Conservation (phyloP, 2,797 vertebrate genomes). For the Darevskia mixta region DNA sequence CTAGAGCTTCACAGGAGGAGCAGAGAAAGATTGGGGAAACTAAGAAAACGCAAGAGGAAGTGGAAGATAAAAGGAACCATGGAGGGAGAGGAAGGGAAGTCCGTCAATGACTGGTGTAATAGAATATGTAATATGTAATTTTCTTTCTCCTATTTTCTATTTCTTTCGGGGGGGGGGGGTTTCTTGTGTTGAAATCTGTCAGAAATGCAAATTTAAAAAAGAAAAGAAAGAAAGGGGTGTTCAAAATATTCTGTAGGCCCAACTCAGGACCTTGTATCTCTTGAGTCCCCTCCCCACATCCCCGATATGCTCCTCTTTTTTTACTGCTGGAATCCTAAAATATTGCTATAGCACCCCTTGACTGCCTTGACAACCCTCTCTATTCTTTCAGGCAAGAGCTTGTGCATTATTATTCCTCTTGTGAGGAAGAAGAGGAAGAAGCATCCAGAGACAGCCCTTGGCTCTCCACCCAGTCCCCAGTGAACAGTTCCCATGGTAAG, state of each 20-base stretch:
- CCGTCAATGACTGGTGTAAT: no score
- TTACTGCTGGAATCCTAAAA: neutral
- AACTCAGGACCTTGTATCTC: neutral
- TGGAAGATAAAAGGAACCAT: no score
- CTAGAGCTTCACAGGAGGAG: no score
- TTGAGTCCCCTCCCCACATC: no score
- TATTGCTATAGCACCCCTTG: neutral
- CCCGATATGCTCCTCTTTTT: neutral
- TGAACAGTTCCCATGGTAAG: constrained; percentile 59
- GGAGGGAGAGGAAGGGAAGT: no score
- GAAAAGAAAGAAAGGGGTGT: neutral
- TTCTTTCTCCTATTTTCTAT: no score
- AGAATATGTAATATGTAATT: no score
- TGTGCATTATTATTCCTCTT: constrained; percentile 60
- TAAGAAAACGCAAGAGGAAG: no score
- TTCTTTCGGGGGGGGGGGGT: no score
- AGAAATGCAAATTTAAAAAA: neutral
- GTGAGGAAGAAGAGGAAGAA: constrained; percentile 63
- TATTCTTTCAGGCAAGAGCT: constrained; percentile 65
- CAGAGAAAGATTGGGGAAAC: no score
- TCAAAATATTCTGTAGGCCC: neutral
- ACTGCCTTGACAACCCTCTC: neutral
- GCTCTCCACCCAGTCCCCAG: constrained; percentile 62
- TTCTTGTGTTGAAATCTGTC: no score
- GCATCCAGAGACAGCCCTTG: constrained; percentile 59